Conservation (phyloP, 2,113 vertebrate genomes). For the Sphyrna mokarran region DNA sequence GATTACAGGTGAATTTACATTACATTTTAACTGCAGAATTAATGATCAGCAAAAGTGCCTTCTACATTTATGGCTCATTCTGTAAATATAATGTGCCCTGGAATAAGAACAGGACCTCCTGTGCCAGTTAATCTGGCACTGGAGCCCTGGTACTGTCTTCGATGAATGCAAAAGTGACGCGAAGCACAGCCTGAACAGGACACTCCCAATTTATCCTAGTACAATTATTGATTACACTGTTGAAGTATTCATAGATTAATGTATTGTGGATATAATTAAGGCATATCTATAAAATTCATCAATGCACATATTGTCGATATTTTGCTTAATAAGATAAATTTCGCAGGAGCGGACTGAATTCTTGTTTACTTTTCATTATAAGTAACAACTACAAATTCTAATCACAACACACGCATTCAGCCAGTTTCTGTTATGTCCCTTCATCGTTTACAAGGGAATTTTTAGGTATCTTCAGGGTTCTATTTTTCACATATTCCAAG, state of each 20-base stretch:
- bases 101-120: background rate
- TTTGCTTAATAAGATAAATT: background rate
- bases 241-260: background rate
- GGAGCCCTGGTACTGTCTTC: background rate
- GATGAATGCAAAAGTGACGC: background rate
- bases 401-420: background rate
- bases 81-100: background rate
- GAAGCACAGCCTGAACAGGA: background rate
- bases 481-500: background rate
- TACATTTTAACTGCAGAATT: background rate
- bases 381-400: background rate
- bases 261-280: background rate
- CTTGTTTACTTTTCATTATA: background rate
- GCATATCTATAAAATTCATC: background rate
- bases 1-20: background rate
- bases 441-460: background rate
- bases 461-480: background rate
- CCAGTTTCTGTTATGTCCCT: background rate
- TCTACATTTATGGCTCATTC: background rate
- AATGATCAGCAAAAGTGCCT: background rate
- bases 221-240: background rate
- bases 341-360: background rate
- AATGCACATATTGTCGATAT: background rate
- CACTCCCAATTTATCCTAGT: background rate
- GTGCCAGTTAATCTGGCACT: background rate